These are phyloP conservation scores for Euwallacea similis DNA, from an alignment of 1,140 invertebrate genomes.

Conservation along the genomic window DNA sequence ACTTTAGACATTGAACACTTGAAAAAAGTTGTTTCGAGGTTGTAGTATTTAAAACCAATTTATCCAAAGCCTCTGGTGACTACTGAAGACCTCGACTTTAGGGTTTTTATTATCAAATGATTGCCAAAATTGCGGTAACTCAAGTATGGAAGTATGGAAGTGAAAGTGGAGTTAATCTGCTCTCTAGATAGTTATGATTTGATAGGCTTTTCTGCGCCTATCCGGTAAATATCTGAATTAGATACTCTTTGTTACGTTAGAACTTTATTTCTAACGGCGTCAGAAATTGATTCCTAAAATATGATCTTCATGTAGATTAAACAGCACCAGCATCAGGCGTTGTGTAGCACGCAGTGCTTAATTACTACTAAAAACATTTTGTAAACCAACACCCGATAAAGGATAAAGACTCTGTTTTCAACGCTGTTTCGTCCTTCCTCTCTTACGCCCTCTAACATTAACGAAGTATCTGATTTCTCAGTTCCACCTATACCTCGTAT, in stretches of 20 bases:
- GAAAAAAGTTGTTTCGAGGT: too few relatives aligned
- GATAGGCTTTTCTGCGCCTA: too few relatives aligned
- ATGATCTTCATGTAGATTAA: conserved; percentile 11
- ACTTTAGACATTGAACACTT: too few relatives aligned
- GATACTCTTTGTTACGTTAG: conserved; percentile 7
- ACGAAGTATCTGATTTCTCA: conserved; percentile 28
- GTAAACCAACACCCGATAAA: conserved; percentile 37
- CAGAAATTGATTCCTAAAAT: conserved; percentile 18
- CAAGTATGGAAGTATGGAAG: too few relatives aligned
- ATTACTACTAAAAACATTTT: conserved; percentile 39
- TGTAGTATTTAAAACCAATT: too few relatives aligned
- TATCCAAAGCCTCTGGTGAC: too few relatives aligned
- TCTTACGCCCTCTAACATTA: conserved; percentile 28
- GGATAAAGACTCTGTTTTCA: conserved; percentile 38
- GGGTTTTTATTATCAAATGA: too few relatives aligned
- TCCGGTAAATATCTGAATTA: too few relatives aligned
- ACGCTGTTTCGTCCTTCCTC: conserved; percentile 19
- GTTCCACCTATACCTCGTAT: conserved; percentile 28
- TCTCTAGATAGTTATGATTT: too few relatives aligned
- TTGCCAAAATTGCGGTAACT: too few relatives aligned
- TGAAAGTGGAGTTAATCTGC: too few relatives aligned
- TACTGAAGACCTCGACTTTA: too few relatives aligned
- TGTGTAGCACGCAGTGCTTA: conserved; percentile 28
- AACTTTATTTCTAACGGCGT: conserved; percentile 12
- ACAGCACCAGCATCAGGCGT: conserved; percentile 10